phyloP scores from a whole-genome alignment of 2,797 vertebrate genomes.

The Gallinago solitaria region DNA sequence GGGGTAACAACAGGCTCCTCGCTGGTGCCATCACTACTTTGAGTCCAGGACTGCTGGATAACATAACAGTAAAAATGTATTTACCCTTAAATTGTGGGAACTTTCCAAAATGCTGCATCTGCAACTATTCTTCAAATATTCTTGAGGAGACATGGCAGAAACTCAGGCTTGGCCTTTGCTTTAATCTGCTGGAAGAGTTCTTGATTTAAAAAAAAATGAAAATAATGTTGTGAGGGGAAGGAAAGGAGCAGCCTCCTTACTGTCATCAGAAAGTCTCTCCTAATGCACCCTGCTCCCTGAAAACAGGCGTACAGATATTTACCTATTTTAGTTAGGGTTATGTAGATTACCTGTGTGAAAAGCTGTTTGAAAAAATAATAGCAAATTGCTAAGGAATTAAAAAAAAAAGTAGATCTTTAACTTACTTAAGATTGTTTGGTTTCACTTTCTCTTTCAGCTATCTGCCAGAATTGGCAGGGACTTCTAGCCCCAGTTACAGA shows the following conservation, averaged over 20 bases:
- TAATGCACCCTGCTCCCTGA: rapidly evolving
- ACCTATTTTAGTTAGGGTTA: not conserved
- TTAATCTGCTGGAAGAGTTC: not conserved
- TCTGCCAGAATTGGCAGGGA: not conserved
- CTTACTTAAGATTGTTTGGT: not conserved
- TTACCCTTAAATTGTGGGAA: not conserved
- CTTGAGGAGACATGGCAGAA: not conserved
- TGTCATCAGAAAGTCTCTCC: not conserved
- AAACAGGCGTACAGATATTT: too few relatives aligned
- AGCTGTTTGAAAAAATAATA: not conserved
- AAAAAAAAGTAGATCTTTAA: not conserved
- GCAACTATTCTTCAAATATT: not conserved
- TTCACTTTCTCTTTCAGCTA: slow-evolving; percentile 30
- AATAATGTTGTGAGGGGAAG: not conserved
- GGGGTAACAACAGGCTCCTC: not conserved
- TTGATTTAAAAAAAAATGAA: not conserved
- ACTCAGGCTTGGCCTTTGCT: not conserved
- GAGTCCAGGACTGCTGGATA: not conserved
- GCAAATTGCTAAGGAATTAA: not conserved
- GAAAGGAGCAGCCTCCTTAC: not conserved
- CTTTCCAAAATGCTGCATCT: not conserved
- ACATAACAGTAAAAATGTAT: not conserved
- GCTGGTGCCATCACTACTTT: not conserved
- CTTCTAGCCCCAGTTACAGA: not conserved
- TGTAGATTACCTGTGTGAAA: not conserved